Conservation (phyloP, 2,113 vertebrate genomes). For the Passer montanus region DNA sequence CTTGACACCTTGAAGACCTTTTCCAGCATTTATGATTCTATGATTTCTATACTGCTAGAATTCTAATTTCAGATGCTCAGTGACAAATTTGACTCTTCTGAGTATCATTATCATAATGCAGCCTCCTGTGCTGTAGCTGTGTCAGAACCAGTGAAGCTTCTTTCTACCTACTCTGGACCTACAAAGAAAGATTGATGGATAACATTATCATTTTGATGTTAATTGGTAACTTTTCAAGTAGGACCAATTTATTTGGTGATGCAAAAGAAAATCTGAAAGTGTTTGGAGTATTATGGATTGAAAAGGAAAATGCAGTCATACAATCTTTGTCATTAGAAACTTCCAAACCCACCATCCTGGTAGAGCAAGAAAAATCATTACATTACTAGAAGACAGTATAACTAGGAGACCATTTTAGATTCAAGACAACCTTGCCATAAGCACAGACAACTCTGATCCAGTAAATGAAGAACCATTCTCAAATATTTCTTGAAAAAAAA, state of each 20-base stretch:
- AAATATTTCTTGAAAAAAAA: background rate
- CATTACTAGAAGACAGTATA: background rate
- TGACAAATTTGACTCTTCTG: background rate
- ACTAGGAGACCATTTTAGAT: background rate
- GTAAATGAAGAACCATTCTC: background rate
- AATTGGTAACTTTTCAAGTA: background rate
- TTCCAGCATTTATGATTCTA: background rate
- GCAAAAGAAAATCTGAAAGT: background rate
- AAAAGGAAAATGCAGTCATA: background rate
- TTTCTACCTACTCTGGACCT: background rate
- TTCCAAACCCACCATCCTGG: background rate
- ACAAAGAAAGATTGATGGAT: background rate
- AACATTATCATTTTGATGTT: background rate
- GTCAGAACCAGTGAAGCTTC: background rate
- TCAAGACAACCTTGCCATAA: background rate
- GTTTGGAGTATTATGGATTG: background rate
- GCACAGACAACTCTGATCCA: background rate
- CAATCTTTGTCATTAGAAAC: background rate
- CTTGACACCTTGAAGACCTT: background rate
- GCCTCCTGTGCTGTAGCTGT: background rate
- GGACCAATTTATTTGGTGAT: background rate
- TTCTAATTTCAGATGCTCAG: background rate
- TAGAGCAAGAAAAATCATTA: background rate
- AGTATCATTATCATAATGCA: background rate
- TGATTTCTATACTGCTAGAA: background rate